These are phyloP conservation scores for Dinomys branickii DNA, from an alignment of 2,113 vertebrate genomes.

Conservation along the genomic window DNA sequence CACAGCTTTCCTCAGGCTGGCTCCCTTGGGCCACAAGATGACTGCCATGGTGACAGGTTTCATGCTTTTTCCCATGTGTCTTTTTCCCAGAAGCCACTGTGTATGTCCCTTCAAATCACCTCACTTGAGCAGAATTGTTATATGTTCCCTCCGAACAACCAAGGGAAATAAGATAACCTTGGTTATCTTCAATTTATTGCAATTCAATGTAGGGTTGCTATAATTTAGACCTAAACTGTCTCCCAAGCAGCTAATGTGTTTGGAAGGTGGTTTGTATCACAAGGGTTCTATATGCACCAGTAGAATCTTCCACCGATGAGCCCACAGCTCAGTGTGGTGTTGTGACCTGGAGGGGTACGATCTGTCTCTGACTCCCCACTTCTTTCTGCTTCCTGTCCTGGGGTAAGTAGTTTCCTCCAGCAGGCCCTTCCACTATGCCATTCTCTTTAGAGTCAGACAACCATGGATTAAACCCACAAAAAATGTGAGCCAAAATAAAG, in stretches of 20 bases:
- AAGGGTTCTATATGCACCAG: background rate
- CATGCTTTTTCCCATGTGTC: background rate
- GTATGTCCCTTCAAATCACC: background rate
- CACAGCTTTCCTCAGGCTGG: background rate
- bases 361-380: background rate
- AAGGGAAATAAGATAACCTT: background rate
- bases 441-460: background rate
- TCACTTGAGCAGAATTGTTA: background rate
- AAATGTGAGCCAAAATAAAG: background rate
- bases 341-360: background rate
- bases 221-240: background rate
- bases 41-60: background rate
- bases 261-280: background rate
- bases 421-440: background rate
- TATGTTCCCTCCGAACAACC: background rate
- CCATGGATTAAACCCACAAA: background rate
- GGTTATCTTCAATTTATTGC: background rate
- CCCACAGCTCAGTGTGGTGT: background rate
- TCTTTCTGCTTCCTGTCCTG: background rate
- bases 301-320: background rate
- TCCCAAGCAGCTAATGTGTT: background rate
- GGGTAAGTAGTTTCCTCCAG: background rate
- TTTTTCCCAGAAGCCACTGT: background rate
- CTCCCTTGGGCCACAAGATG: background rate
- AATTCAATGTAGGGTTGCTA: background rate